A percentile compares a stretch with the other conserved stretches of the same genome.
phyloP scores from a whole-genome alignment of 2,113 vertebrate species.

The Eulacestoma nigropectus region DNA sequence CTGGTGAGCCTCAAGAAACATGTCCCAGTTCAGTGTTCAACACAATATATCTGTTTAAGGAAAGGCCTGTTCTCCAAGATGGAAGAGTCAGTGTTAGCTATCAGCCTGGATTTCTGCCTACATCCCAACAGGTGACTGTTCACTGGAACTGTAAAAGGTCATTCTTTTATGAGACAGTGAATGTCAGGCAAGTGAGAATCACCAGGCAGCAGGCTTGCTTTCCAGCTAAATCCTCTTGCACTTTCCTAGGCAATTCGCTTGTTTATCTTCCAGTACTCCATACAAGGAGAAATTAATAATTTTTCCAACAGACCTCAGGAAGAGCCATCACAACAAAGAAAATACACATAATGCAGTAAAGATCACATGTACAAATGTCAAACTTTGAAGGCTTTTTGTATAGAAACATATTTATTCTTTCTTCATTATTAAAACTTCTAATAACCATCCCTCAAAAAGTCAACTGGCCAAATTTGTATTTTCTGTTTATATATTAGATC shows the following conservation, averaged over 20 bases:
- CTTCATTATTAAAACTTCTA: neutral
- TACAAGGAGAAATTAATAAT: neutral
- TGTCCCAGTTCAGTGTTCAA: neutral
- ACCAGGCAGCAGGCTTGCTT: neutral
- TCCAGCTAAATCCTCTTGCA: neutral
- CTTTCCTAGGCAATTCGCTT: neutral
- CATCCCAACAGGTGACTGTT: neutral
- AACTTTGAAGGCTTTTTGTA: neutral
- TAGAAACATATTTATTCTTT: neutral
- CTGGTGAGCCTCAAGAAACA: neutral
- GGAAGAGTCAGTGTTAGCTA: neutral
- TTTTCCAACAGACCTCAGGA: neutral
- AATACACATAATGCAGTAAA: neutral
- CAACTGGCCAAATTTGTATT: neutral
- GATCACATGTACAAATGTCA: neutral
- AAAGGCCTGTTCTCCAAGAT: neutral
- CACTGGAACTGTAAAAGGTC: neutral
- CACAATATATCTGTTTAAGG: neutral
- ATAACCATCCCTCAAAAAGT: neutral
- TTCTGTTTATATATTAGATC: neutral
- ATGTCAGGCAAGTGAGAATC: neutral
- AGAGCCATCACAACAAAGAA: neutral
- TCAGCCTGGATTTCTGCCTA: neutral
- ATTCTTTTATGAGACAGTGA: neutral
- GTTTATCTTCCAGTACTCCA: neutral